Base-by-base conservation (phyloP, 2,888 invertebrate species). In the Galeruca laticollis region DNA sequence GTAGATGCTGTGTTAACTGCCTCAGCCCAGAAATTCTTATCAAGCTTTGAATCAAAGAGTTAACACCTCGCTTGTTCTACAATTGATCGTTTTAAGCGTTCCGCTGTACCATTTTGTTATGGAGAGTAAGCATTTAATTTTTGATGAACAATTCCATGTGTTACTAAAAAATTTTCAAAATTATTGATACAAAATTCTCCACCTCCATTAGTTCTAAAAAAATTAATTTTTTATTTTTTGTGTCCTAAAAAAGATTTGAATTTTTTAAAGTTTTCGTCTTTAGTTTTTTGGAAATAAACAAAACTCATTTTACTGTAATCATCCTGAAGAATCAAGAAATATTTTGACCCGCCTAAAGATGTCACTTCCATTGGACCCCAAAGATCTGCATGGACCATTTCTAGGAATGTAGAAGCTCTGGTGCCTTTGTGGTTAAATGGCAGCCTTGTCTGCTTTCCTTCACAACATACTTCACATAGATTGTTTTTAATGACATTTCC, bases 1-100 rank as follows among this genome's bases (percentile, higher is more conserved):
- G n/a, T n/a, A n/a, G n/a, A n/a, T n/a, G n/a, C n/a, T n/a, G n/a
- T n/a, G n/a, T n/a, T n/a, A n/a, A n/a, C n/a, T n/a, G n/a, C n/a
- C n/a, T n/a, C n/a, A n/a, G n/a, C n/a, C n/a, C n/a, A n/a, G n/a
- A n/a, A n/a, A n/a, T n/a, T n/a, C n/a, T n/a, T n/a, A n/a, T n/a
- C n/a, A n/a, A n/a, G n/a, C n/a, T n/a, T n/a, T n/a, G n/a, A n/a
- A n/a, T n/a, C n/a, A n/a, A n/a, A n/a, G n/a, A n/a, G n/a, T n/a
- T n/a, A n/a, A n/a, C n/a, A n/a, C n/a, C n/a, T n/a, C 4, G 77
- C 73, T 43, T 73, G 76, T 54, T 78, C 76, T 3, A 78, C 73
- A 26, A 79, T 47, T 3, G 75, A 70, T 8, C 77, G 15, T 40
- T 79, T 79, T 47, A 77, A n/a, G 31, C 76, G 64, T 57, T 78